Base-by-base conservation (phyloP, 2,113 vertebrate genomes). In the Otus sunia region DNA sequence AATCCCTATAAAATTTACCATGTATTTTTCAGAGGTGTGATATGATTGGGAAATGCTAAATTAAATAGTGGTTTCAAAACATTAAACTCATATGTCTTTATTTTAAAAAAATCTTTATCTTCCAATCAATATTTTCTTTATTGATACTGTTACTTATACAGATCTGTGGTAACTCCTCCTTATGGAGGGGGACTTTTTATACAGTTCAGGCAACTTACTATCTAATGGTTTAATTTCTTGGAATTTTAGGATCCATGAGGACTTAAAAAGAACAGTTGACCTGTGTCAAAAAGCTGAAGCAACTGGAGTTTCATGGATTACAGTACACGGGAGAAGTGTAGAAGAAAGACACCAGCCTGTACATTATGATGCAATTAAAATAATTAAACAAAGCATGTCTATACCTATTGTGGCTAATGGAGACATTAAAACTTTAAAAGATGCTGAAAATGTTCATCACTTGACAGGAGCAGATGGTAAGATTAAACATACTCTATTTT, bases 331-430 rank as follows among this genome's bases (percentile, higher is more conserved):
- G 11, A 98, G 99, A 86, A 99, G 98, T 52, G 69, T 97, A 72
- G 99, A 99, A 50, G 99, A 99, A 97, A 99, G 99, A 74, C 99
- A 99, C 97, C 99, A 99, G 86, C 99, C 99, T 30, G 99, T 99
- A 79, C 99, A 99, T 97, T 99, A 99, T 60, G 98, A 99, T 81
- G 98, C 99, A 94, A 99, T 99, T 95, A 99, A 99, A 98, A 98
- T 97, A 79, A 99, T 99, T 96, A 99, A 99, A 92, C 98, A 99
- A 97, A 99, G 98, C 52, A 41, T 99, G 20, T 98, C 98, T 60
- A 93, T 99, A 97, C 99, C 99, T 59, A 68, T 99, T 78, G 98
- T 99, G 77, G 99, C 99, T 86, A 99, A 99, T 34, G 99, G 99
- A 58, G 99, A 99, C 66, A 97, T 99, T 91, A 99, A 98, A 97